Percentiles rank a stretch among this genome's conserved stretches.
Evolutionary conservation across 2,888 invertebrate genomes (phyloP).

Genomic region (Ectemnius lituratus): DNA sequence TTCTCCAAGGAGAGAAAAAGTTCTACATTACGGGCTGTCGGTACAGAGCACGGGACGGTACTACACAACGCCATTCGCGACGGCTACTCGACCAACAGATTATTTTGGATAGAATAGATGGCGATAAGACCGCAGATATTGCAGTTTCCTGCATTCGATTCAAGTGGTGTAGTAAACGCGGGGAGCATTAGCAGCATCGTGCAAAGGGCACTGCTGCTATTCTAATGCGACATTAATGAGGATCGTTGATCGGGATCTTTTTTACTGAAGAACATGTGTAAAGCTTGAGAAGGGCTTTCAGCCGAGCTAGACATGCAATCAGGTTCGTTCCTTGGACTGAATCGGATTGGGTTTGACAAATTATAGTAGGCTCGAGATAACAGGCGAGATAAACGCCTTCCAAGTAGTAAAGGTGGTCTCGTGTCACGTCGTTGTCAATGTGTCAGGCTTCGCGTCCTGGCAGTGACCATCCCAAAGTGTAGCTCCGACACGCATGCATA

Average conservation of each 20-base stretch:
- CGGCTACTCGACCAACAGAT: no score
- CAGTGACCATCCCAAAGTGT: no score
- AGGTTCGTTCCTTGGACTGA: conserved; percentile 31
- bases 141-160: not conserved
- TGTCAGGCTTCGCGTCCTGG: conserved; percentile 38
- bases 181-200: no score
- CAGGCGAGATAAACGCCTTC: conserved; percentile 53
- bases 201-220: no score
- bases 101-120: conserved; percentile 36
- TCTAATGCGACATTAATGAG: no score
- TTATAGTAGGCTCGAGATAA: conserved; percentile 62
- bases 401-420: conserved; percentile 61
- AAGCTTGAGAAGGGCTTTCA: not conserved
- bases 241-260: not conserved
- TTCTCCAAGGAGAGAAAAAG: no score
- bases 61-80: no score
- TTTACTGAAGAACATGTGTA: conserved; percentile 2
- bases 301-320: conserved; percentile 42
- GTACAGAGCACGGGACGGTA: not conserved
- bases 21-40: no score
- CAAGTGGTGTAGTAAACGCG: no score
- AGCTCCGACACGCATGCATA: no score
- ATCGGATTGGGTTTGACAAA: conserved; percentile 65
- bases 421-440: conserved; percentile 61
- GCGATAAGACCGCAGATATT: conserved; percentile 32